A percentile compares a stretch with the other conserved stretches of the same genome.
phyloP scores from a whole-genome alignment of 1,140 invertebrate species.

The Ganaspis sp. region DNA sequence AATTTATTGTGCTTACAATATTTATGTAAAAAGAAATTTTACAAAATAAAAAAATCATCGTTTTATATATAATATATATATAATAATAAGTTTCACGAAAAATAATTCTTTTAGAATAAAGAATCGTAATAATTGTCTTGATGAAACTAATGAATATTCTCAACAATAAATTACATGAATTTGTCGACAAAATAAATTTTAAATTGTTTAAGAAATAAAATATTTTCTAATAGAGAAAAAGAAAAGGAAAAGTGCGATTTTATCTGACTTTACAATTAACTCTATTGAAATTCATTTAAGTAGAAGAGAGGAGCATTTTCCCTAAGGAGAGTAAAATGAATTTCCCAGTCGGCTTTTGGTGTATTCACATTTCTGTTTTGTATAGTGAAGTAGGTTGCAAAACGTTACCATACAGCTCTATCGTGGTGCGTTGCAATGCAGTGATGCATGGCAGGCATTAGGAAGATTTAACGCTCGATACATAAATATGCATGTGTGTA shows the following conservation, averaged over 20 bases:
- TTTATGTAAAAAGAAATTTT: no score
- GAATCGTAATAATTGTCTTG: no score
- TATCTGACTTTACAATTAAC: background rate
- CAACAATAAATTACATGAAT: no score
- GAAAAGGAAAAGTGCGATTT: background rate
- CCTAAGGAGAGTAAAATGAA: background rate
- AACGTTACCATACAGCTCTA: conserved; percentile 6
- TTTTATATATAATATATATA: no score
- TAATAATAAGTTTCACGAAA: no score
- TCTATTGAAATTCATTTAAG: background rate
- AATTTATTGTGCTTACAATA: no score
- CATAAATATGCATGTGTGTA: conserved; percentile 35
- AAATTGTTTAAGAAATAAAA: background rate
- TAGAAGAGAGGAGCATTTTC: background rate
- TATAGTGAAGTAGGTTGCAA: conserved; percentile 8
- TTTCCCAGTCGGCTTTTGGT: conserved; percentile 12
- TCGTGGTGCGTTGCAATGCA: conserved; percentile 34
- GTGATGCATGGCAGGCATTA: conserved; percentile 50
- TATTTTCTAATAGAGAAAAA: background rate
- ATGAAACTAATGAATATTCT: no score
- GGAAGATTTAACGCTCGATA: conserved; percentile 43
- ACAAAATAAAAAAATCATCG: no score
- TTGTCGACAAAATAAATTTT: no score
- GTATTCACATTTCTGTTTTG: background rate
- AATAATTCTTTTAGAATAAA: no score